Percentiles rank a stretch among this genome's conserved stretches.
Conservation (phyloP, 2,113 vertebrate species). For the Halichoeres trimaculatus region DNA sequence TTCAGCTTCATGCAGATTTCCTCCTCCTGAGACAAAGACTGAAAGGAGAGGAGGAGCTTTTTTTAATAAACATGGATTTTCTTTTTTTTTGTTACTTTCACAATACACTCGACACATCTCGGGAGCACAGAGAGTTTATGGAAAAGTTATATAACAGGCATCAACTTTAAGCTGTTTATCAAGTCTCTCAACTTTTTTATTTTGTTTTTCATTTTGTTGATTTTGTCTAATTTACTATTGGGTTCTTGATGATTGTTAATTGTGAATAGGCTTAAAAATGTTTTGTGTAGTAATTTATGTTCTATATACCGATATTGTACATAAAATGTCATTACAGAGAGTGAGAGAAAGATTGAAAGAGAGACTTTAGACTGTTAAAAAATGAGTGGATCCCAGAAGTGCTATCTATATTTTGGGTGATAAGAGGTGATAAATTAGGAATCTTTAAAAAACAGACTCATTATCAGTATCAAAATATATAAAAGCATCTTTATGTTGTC, state of each 20-base stretch:
- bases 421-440: slow-evolving; percentile 58
- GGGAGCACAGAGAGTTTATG: slow-evolving; percentile 81
- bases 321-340: slow-evolving; percentile 83
- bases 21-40: slow-evolving; percentile 46
- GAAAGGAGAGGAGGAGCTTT: slow-evolving; percentile 45
- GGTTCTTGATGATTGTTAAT: slow-evolving; percentile 78
- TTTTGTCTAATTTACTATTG: slow-evolving; percentile 71
- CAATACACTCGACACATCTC: slow-evolving; percentile 68
- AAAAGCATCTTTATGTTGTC: slow-evolving; percentile 76
- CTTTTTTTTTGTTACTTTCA: slow-evolving; percentile 30
- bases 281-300: slow-evolving; percentile 88
- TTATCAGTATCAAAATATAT: slow-evolving; percentile 75
- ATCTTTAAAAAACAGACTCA: slow-evolving; percentile 73
- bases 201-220: slow-evolving; percentile 47
- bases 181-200: slow-evolving; percentile 64
- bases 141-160: slow-evolving; percentile 72
- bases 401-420: slow-evolving; percentile 75
- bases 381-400: slow-evolving; percentile 76
- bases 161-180: slow-evolving; percentile 72
- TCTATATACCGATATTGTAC: slow-evolving; percentile 87
- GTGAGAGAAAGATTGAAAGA: slow-evolving; percentile 66
- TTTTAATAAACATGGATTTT: slow-evolving; percentile 52
- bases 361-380: slow-evolving; percentile 82
- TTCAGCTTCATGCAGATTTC: slow-evolving; percentile 52
- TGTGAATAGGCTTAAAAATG: slow-evolving; percentile 80